Percentiles rank a stretch among this genome's conserved stretches.
Evolutionary conservation across 2,888 invertebrate species (phyloP).

Genomic region (Nomada ferruginata): DNA sequence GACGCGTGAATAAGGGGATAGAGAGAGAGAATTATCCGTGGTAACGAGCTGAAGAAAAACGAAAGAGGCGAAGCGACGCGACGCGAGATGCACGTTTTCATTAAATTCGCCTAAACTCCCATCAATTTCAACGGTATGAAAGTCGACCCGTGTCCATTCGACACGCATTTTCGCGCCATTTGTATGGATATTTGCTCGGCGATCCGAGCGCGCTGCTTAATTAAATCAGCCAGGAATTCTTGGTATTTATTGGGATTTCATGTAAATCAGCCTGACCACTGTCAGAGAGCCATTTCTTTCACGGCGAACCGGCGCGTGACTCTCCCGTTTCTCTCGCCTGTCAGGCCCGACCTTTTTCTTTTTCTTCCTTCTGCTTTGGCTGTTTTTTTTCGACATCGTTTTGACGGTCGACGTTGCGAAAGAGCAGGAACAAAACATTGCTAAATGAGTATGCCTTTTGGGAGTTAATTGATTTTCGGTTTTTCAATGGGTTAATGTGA

Average conservation of each 20-base stretch:
- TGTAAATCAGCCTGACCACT: conserved; percentile 70
- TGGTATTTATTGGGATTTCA: conserved; percentile 78
- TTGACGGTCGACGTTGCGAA: not conserved
- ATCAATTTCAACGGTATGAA: conserved; percentile 77
- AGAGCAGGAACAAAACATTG: too few species aligned
- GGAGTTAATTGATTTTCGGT: too few species aligned
- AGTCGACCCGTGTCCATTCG: conserved; percentile 62
- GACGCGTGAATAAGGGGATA: not conserved
- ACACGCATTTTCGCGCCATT: conserved; percentile 75
- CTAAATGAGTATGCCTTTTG: not conserved
- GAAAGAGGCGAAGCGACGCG: not conserved
- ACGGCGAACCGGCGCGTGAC: conserved; percentile 20
- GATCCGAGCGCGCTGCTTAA: conserved; percentile 67
- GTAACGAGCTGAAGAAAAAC: not conserved
- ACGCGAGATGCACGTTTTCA: conserved; percentile 54
- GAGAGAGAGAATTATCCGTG: conserved; percentile 1
- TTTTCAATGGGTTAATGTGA: too few species aligned
- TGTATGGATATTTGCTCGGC: conserved; percentile 72
- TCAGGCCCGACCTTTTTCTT: too few species aligned
- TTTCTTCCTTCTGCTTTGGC: not conserved
- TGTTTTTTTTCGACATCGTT: too few species aligned
- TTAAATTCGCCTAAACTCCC: conserved; percentile 69
- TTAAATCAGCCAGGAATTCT: conserved; percentile 78
- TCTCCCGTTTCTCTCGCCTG: not conserved
- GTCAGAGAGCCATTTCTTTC: conserved; percentile 5